Percentiles rank a stretch among this genome's conserved stretches.
These are phyloP conservation scores for Marronus borbonicus DNA, from an alignment of 2,888 invertebrate genomes.

Conservation along the genomic window DNA sequence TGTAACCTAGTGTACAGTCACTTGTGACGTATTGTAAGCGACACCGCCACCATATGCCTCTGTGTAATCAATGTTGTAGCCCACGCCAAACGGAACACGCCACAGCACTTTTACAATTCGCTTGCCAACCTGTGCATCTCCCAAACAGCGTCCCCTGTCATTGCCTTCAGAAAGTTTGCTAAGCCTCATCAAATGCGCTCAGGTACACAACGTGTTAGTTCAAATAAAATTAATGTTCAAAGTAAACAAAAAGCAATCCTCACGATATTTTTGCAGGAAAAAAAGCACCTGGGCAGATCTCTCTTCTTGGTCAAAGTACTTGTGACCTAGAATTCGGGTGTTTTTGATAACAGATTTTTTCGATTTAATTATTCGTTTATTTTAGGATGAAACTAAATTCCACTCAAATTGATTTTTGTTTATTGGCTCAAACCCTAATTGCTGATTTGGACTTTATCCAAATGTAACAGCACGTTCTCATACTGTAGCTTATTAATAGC, in stretches of 20 bases:
- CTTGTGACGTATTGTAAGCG: slow-evolving; percentile 1
- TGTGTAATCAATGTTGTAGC: slow-evolving; percentile 46
- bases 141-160: slow-evolving; percentile 56
- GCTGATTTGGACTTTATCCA: no score
- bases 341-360: no score
- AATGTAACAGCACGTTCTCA: neutral
- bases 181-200: slow-evolving; percentile 51
- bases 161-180: slow-evolving; percentile 51
- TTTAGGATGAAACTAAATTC: no score
- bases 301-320: no score
- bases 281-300: no score
- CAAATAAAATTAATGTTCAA: neutral
- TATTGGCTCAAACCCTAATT: no score
- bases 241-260: slow-evolving; percentile 6
- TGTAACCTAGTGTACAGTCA: neutral
- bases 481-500: neutral
- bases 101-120: slow-evolving; percentile 63
- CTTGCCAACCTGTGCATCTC: slow-evolving; percentile 62
- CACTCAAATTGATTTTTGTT: no score
- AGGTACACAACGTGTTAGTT: slow-evolving; percentile 46
- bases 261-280: no score
- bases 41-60: slow-evolving; percentile 1
- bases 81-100: slow-evolving; percentile 46
- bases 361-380: no score
- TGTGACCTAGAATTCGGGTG: no score